phyloP scores from a whole-genome alignment of 2,797 vertebrate species.

The Typhlichthys eigenmanni region DNA sequence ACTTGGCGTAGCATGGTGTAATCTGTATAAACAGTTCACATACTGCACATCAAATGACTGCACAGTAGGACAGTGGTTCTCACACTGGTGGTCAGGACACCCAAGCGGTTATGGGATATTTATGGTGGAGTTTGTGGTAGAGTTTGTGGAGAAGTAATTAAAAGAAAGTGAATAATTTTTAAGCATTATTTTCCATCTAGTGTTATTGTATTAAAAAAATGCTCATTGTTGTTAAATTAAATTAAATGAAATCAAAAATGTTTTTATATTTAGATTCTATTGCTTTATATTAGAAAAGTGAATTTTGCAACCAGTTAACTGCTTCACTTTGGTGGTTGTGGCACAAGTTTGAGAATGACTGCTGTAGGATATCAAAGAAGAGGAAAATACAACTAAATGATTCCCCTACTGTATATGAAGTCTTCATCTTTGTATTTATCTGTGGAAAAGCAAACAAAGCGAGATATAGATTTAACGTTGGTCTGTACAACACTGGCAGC shows the following conservation, averaged over 20 bases:
- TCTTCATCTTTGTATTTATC: constrained; percentile 41
- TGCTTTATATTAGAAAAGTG: background rate
- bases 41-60: background rate
- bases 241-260: too few relatives aligned
- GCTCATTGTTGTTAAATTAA: too few relatives aligned
- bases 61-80: too few relatives aligned
- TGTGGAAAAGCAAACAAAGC: constrained; percentile 28
- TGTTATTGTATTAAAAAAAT: too few relatives aligned
- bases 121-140: too few relatives aligned
- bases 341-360: background rate
- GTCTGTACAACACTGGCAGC: constrained; percentile 30
- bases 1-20: constrained; percentile 52
- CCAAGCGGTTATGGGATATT: too few relatives aligned
- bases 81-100: too few relatives aligned
- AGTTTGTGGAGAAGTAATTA: too few relatives aligned
- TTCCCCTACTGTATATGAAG: constrained; percentile 72
- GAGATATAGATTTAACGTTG: constrained; percentile 39
- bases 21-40: constrained; percentile 58
- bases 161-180: too few relatives aligned
- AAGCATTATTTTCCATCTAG: too few relatives aligned
- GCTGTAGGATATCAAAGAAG: background rate
- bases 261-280: background rate
- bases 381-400: background rate
- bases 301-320: background rate
- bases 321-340: background rate